Percentiles rank a stretch among this genome's conserved stretches.
Conservation (phyloP, 2,113 vertebrate genomes). For the Cettia cetti region DNA sequence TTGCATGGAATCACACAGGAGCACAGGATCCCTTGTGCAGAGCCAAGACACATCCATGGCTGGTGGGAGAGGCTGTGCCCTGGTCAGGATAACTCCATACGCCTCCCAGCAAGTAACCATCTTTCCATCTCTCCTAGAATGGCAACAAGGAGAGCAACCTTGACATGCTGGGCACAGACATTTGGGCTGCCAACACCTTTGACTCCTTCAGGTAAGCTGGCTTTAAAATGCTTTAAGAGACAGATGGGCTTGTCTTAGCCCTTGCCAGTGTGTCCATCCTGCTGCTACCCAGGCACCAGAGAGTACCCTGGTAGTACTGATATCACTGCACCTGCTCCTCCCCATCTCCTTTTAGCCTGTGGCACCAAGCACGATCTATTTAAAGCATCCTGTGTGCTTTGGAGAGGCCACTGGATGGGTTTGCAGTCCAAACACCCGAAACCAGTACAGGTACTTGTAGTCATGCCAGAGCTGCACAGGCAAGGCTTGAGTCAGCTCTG, state of each 20-base stretch:
- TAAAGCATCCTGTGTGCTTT: background rate
- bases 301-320: background rate
- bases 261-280: background rate
- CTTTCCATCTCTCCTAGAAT: conserved; percentile 77
- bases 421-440: background rate
- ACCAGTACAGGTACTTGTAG: background rate
- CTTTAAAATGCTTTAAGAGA: background rate
- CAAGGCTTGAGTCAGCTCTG: background rate
- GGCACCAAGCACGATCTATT: background rate
- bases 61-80: background rate
- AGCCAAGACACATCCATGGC: accelerated
- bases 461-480: background rate
- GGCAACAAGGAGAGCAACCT: conserved; percentile 87
- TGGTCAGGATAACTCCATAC: accelerated
- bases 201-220: conserved; percentile 87
- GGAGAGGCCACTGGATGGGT: background rate
- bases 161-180: conserved; percentile 95
- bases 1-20: background rate
- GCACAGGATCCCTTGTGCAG: background rate
- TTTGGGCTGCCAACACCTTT: conserved; percentile 96
- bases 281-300: background rate
- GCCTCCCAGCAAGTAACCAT: background rate
- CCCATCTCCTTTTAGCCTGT: background rate
- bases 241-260: background rate
- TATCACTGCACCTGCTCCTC: background rate